Evolutionary conservation across 2,797 vertebrate species (phyloP).

Genomic region (Sitta carolinensis): DNA sequence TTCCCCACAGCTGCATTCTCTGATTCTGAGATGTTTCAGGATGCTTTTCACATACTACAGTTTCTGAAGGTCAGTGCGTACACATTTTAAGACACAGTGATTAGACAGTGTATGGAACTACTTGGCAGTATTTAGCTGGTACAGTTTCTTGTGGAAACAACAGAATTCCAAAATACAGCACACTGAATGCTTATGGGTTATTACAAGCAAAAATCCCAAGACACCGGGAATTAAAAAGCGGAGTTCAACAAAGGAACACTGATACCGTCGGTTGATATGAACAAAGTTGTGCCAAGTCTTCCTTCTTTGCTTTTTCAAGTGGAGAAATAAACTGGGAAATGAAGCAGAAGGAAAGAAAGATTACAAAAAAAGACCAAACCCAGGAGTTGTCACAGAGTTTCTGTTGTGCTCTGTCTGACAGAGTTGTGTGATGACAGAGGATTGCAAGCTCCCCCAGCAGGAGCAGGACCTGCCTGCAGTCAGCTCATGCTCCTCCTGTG

Average conservation of each 20-base stretch:
- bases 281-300: slow-evolving; percentile 63
- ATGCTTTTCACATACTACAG: slow-evolving; percentile 36
- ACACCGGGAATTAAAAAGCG: slow-evolving; percentile 63
- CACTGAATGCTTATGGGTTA: slow-evolving; percentile 62
- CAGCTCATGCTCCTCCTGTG: neutral
- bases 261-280: slow-evolving; percentile 53
- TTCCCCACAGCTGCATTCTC: neutral
- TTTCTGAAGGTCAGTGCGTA: slow-evolving; percentile 58
- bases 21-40: slow-evolving; percentile 21
- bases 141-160: slow-evolving; percentile 68
- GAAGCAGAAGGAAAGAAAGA: slow-evolving; percentile 25
- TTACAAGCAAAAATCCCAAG: slow-evolving; percentile 70
- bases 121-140: slow-evolving; percentile 74
- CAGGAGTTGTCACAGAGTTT: neutral
- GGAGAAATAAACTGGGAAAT: slow-evolving; percentile 73
- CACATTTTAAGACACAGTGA: slow-evolving; percentile 66
- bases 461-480: too few relatives aligned
- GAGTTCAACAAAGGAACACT: slow-evolving; percentile 69
- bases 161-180: slow-evolving; percentile 65
- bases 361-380: neutral
- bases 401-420: neutral
- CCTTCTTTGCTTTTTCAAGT: slow-evolving; percentile 61
- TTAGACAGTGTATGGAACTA: slow-evolving; percentile 68
- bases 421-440: neutral
- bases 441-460: neutral